A percentile compares a stretch with the other conserved stretches of the same genome.
Conservation (phyloP, 1,140 invertebrate species). For the Teleogryllus occipitalis region DNA sequence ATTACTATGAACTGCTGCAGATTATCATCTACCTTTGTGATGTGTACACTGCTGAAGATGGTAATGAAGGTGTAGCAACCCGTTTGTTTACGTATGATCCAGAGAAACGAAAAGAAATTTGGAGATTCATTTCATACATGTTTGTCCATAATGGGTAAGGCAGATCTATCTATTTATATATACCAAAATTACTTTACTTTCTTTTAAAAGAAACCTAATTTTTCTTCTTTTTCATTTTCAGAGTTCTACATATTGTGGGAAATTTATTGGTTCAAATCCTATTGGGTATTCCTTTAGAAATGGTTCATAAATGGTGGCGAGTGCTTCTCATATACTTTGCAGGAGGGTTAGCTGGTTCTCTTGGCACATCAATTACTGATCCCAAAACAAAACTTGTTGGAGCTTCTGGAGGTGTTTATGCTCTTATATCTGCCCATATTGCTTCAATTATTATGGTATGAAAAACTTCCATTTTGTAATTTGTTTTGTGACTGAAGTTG, state of each 20-base stretch:
- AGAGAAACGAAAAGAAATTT: slow-evolving; percentile 72
- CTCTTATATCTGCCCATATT: slow-evolving; percentile 88
- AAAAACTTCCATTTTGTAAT: neutral
- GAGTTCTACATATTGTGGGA: slow-evolving; percentile 69
- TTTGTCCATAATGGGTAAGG: slow-evolving; percentile 85
- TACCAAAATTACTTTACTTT: neutral
- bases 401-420: slow-evolving; percentile 93
- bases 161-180: neutral
- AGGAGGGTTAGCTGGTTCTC: slow-evolving; percentile 76
- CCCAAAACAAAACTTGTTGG: slow-evolving; percentile 80
- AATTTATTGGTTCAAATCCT: slow-evolving; percentile 93
- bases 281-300: slow-evolving; percentile 85
- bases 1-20: too few species aligned
- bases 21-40: too few species aligned
- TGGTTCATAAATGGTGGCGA: slow-evolving; percentile 92
- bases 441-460: slow-evolving; percentile 51
- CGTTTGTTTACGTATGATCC: slow-evolving; percentile 82
- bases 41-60: too few species aligned
- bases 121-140: slow-evolving; percentile 93
- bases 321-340: slow-evolving; percentile 61
- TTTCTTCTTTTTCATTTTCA: slow-evolving; percentile 21
- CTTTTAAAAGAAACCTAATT: neutral
- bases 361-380: slow-evolving; percentile 82
- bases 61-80: slow-evolving; percentile 58
- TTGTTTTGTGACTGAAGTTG: neutral